phyloP scores from a whole-genome alignment of 1,140 invertebrate species.

The Lasioglossum baleicum region DNA sequence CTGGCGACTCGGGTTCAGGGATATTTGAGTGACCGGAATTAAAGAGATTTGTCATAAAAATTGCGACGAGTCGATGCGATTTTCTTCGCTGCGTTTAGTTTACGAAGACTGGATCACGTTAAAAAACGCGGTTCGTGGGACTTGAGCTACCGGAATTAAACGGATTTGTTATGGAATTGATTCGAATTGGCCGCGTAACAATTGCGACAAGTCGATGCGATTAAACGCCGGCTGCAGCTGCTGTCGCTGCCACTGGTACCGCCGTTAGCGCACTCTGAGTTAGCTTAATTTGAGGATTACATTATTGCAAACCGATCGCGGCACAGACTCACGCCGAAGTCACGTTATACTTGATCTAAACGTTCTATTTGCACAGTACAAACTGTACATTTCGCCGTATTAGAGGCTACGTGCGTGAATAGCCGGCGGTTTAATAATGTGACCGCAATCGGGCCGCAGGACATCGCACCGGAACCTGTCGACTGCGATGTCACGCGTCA shows the following conservation, averaged over 20 bases:
- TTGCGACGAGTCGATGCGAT: no score
- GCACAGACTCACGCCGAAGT: slow-evolving; percentile 10
- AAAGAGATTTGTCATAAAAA: no score
- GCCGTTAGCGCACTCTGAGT: neutral
- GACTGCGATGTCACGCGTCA: slow-evolving; percentile 47
- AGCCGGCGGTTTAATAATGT: slow-evolving; percentile 58
- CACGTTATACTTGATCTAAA: slow-evolving; percentile 43
- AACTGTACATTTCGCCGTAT: slow-evolving; percentile 54
- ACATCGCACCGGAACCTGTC: slow-evolving; percentile 51
- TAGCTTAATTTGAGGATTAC: no score
- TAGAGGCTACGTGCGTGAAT: slow-evolving; percentile 40
- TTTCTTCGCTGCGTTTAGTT: no score
- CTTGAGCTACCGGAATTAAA: neutral
- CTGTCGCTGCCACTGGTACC: neutral
- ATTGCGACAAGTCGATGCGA: neutral
- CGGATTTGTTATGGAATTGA: neutral
- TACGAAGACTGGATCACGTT: no score
- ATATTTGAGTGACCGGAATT: no score
- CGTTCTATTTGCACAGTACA: slow-evolving; percentile 56
- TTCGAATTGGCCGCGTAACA: slow-evolving; percentile 15
- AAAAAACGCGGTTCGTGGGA: no score
- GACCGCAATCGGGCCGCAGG: slow-evolving; percentile 49
- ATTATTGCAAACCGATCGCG: slow-evolving; percentile 52
- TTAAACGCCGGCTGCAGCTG: slow-evolving; percentile 22
- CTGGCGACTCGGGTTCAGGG: no score